Percentiles rank a stretch among this genome's conserved stretches.
phyloP scores from a whole-genome alignment of 1,140 invertebrate species.

The Drosophila kurseongensis region DNA sequence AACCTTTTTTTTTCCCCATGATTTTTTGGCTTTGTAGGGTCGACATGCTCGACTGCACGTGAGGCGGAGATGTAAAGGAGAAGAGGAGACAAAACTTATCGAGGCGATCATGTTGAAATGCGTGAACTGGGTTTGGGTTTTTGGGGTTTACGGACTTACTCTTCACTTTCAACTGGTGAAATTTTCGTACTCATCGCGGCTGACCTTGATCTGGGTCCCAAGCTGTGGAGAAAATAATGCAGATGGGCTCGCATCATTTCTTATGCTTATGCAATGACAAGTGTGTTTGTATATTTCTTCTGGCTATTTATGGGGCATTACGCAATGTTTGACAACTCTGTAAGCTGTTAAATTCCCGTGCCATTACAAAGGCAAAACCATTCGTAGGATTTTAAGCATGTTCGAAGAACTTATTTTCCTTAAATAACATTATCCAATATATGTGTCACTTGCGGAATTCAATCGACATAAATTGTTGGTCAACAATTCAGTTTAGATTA shows the following conservation, averaged over 20 bases:
- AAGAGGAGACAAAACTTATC: constrained; percentile 27
- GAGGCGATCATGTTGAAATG: constrained; percentile 49
- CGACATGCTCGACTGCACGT: constrained; percentile 43
- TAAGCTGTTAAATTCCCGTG: not conserved
- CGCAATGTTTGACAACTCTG: constrained; percentile 9
- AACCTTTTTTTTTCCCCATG: constrained; percentile 28
- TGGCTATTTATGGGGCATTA: constrained; percentile 33
- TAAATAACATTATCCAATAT: constrained; percentile 6
- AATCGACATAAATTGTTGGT: constrained; percentile 64
- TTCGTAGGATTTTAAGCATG: not conserved
- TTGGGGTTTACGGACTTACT: constrained; percentile 14
- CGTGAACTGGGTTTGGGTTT: constrained; percentile 24
- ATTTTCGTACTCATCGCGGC: constrained; percentile 45
- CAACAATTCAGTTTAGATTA: constrained; percentile 56
- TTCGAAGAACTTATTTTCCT: not conserved
- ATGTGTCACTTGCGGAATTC: constrained; percentile 57
- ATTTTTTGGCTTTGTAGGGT: constrained; percentile 18
- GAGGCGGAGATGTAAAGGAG: constrained; percentile 36
- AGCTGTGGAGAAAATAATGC: constrained; percentile 42
- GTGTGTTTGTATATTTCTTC: constrained; percentile 35
- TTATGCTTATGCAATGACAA: constrained; percentile 49
- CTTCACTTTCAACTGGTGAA: constrained; percentile 49
- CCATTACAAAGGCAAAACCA: not conserved
- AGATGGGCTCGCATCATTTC: constrained; percentile 45
- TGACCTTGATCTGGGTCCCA: constrained; percentile 44